Evolutionary conservation across 2,888 invertebrate species (phyloP).

Genomic region (Agonum fuliginosum): DNA sequence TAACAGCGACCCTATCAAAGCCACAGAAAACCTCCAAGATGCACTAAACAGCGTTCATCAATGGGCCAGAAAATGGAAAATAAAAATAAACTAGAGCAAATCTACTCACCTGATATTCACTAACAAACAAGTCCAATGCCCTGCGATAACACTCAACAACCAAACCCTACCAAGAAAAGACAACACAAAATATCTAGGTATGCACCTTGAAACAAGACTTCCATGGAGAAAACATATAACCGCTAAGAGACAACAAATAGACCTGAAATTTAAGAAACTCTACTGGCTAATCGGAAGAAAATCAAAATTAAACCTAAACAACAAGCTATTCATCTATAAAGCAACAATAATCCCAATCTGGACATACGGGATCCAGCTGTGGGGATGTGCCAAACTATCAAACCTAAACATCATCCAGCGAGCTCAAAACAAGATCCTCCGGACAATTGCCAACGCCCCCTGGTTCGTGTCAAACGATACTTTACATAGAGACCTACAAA

Average conservation of each 20-base stretch:
- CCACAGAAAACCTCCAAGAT: conserved; percentile 2
- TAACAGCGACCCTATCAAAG: not conserved
- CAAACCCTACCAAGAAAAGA: too few relatives aligned
- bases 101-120: conserved; percentile 62
- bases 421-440: too few relatives aligned
- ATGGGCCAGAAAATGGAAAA: conserved; percentile 61
- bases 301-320: too few relatives aligned
- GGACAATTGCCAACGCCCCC: conserved; percentile 7
- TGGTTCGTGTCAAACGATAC: not conserved
- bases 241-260: conserved; percentile 13
- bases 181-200: too few relatives aligned
- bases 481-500: not conserved
- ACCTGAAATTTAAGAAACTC: too few relatives aligned
- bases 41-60: conserved; percentile 10
- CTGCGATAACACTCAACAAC: conserved; percentile 60
- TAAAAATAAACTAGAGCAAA: conserved; percentile 60
- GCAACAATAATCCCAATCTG: conserved; percentile 8
- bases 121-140: conserved; percentile 62
- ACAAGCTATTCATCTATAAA: conserved; percentile 10
- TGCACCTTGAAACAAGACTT: conserved; percentile 3
- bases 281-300: too few relatives aligned
- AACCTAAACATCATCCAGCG: not conserved
- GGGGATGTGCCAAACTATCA: conserved; percentile 5
- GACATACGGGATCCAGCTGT: conserved; percentile 30
- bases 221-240: conserved; percentile 1